Evolutionary conservation across 2,888 invertebrate genomes (phyloP).

Genomic region (Cenopis cana): DNA sequence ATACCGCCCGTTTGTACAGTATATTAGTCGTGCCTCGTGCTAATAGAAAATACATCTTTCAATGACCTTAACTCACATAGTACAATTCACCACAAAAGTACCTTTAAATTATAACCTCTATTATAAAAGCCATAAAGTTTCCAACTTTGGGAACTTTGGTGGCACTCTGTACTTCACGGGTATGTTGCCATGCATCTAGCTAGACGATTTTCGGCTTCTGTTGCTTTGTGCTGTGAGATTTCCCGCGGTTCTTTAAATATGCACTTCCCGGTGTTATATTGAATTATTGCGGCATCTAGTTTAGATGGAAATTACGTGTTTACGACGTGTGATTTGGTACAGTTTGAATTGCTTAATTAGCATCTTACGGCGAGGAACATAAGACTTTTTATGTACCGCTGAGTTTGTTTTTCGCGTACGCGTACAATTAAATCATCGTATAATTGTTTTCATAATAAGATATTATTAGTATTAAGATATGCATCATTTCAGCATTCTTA

Average conservation of each 20-base stretch:
- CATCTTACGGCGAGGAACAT: not conserved
- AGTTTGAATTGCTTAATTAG: not conserved
- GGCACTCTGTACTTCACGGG: not conserved
- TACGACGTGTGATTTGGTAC: not conserved
- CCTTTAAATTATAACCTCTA: slow-evolving; percentile 17
- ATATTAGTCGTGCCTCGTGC: slow-evolving; percentile 39
- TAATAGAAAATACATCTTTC: slow-evolving; percentile 45
- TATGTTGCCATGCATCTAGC: slow-evolving; percentile 13
- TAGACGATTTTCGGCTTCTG: slow-evolving; percentile 35
- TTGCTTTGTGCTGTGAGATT: slow-evolving; percentile 36
- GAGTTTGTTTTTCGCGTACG: not conserved
- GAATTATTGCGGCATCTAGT: slow-evolving; percentile 19
- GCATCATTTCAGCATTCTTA: not conserved
- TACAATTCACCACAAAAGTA: slow-evolving; percentile 12
- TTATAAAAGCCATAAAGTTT: slow-evolving; percentile 4
- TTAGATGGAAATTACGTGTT: slow-evolving; percentile 24
- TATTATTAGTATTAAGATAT: not conserved
- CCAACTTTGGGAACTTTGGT: not conserved
- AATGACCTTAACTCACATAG: slow-evolving; percentile 40
- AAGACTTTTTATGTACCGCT: not conserved
- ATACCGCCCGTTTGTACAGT: slow-evolving; percentile 35
- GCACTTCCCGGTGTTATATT: slow-evolving; percentile 19
- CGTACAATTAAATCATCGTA: not conserved
- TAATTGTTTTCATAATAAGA: not conserved
- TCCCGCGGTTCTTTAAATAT: slow-evolving; percentile 34